Evolutionary conservation across 2,888 invertebrate species (phyloP).

Genomic region (Drosophila vallismaia): DNA sequence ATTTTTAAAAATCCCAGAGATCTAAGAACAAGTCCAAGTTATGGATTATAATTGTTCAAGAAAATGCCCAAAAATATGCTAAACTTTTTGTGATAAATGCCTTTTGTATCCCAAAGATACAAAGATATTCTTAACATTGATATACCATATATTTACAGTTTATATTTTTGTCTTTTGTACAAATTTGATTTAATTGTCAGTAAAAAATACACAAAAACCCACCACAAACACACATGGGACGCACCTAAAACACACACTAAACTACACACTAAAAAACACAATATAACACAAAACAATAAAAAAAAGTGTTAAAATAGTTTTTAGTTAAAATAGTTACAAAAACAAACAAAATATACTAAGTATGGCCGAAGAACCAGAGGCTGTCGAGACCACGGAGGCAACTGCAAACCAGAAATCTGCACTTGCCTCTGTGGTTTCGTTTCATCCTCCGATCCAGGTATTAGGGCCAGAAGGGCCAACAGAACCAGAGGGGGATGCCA

Average conservation of each 20-base stretch:
- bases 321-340: not conserved
- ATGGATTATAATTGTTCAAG: not conserved
- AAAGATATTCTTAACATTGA: not conserved
- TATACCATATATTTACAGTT: no score
- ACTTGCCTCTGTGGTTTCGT: constrained; percentile 1
- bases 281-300: constrained; percentile 2
- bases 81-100: no score
- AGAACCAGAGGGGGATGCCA: no score
- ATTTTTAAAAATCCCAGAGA: not conserved
- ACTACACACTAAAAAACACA: constrained; percentile 14
- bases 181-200: constrained; percentile 3
- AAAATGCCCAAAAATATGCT: not conserved
- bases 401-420: not conserved
- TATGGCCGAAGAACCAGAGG: constrained; percentile 4
- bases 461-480: not conserved
- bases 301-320: not conserved
- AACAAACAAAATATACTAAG: not conserved
- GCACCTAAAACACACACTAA: not conserved
- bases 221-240: not conserved
- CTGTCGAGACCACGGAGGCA: constrained; percentile 2
- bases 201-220: not conserved
- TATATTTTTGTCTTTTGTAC: not conserved
- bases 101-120: not conserved
- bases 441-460: not conserved
- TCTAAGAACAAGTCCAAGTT: not conserved